These are phyloP conservation scores for Megaptera novaeangliae DNA, from an alignment of 2,113 vertebrate genomes.

Conservation along the genomic window DNA sequence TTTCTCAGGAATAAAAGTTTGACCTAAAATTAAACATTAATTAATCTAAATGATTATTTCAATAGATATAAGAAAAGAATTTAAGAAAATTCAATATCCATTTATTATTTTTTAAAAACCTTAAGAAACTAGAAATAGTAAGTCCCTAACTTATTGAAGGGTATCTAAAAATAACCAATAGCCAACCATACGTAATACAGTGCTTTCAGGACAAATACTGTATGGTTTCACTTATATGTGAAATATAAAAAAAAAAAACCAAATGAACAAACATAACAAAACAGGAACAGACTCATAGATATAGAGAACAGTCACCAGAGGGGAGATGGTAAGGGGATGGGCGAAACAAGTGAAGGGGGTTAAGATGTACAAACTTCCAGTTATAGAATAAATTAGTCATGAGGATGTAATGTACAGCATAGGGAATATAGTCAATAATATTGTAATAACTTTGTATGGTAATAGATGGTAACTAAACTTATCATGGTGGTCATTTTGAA, in stretches of 20 bases:
- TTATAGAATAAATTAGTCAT: background rate
- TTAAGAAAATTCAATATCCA: background rate
- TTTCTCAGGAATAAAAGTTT: background rate
- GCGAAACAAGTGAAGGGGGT: background rate
- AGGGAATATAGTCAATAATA: background rate
- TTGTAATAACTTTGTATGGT: background rate
- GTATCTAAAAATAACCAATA: background rate
- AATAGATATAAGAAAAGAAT: background rate
- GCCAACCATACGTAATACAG: background rate
- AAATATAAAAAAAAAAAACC: background rate
- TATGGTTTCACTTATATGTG: background rate
- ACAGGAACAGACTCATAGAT: background rate
- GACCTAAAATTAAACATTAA: background rate
- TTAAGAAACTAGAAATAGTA: background rate
- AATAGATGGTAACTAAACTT: background rate
- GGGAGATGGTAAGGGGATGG: background rate
- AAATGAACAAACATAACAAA: background rate
- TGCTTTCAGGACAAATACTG: background rate
- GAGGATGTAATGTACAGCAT: background rate
- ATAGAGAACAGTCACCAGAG: background rate
- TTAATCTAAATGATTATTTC: background rate
- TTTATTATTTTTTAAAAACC: background rate
- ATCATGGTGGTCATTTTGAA: background rate
- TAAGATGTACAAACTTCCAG: background rate
- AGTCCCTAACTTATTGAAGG: background rate